Percentiles rank a stretch among this genome's conserved stretches.
Conservation (phyloP, 2,888 invertebrate genomes). For the Drosophila ustulata region DNA sequence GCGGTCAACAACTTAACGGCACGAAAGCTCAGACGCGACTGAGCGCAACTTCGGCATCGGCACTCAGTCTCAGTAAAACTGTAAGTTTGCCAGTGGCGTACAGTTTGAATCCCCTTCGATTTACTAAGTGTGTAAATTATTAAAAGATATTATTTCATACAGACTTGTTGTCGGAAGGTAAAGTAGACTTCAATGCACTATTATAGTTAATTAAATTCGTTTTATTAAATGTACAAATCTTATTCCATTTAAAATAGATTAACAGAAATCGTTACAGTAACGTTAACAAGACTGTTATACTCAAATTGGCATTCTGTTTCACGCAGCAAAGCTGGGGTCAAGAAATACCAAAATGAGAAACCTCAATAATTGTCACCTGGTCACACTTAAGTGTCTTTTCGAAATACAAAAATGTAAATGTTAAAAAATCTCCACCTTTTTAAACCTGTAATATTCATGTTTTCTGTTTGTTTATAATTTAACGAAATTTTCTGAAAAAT, state of each 20-base stretch:
- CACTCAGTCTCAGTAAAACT: constrained; percentile 9
- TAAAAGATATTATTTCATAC: too few relatives aligned
- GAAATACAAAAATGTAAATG: too few relatives aligned
- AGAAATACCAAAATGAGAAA: neutral
- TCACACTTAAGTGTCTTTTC: neutral
- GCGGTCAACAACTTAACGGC: constrained; percentile 61
- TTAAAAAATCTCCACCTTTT: too few relatives aligned
- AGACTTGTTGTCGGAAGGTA: neutral
- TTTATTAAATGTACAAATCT: neutral
- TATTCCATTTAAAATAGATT: neutral
- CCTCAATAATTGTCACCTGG: neutral
- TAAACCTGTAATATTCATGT: too few relatives aligned
- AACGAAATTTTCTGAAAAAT: too few relatives aligned
- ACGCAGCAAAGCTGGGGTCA: neutral
- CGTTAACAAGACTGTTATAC: constrained; percentile 24
- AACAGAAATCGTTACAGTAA: neutral
- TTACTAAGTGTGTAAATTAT: neutral
- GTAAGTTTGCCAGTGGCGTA: constrained; percentile 35
- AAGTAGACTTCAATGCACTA: too few relatives aligned
- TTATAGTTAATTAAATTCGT: too few relatives aligned
- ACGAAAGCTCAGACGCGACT: constrained; percentile 71
- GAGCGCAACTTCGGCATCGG: constrained; percentile 36
- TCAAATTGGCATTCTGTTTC: constrained; percentile 35
- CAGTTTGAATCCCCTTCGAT: neutral
- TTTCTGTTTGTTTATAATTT: too few relatives aligned